Conservation (phyloP, 2,113 vertebrate species). For the Coryphaenoides rupestris region DNA sequence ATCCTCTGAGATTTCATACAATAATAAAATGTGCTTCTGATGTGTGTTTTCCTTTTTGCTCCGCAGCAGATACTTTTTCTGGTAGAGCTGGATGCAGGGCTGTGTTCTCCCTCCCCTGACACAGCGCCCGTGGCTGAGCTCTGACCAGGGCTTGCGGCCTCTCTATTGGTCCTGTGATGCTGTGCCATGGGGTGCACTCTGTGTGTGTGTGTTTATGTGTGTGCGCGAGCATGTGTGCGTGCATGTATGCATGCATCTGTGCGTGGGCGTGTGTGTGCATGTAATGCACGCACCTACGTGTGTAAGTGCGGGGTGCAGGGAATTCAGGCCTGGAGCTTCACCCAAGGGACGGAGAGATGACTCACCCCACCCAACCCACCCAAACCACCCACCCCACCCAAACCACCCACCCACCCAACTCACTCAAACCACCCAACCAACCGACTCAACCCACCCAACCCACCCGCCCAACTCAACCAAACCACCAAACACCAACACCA, state of each 20-base stretch:
- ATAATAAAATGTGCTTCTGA: slow-evolving; percentile 23
- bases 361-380: slow-evolving; percentile 12
- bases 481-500: no score
- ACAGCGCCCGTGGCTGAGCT: slow-evolving; percentile 35
- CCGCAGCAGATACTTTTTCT: slow-evolving; percentile 9
- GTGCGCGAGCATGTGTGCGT: neutral
- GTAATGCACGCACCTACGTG: no score
- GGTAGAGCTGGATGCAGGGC: slow-evolving; percentile 27
- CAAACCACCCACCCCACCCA: slow-evolving; percentile 7
- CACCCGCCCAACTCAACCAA: no score
- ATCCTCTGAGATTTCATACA: slow-evolving; percentile 25
- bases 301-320: slow-evolving; percentile 27
- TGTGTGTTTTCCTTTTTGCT: slow-evolving; percentile 19
- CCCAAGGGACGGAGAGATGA: slow-evolving; percentile 13
- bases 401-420: slow-evolving; percentile 5
- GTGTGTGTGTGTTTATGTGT: slow-evolving; percentile 20
- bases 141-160: slow-evolving; percentile 22
- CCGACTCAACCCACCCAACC: no score
- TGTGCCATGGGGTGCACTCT: slow-evolving; percentile 67
- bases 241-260: no score
- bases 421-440: no score
- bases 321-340: slow-evolving; percentile 33
- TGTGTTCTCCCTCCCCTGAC: slow-evolving; percentile 11
- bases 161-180: slow-evolving; percentile 57
- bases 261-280: no score